Evolutionary conservation across 2,113 vertebrate genomes (phyloP), one percentile per base, ranked within the genome.

Genomic region (Lampris megalopsis): DNA sequence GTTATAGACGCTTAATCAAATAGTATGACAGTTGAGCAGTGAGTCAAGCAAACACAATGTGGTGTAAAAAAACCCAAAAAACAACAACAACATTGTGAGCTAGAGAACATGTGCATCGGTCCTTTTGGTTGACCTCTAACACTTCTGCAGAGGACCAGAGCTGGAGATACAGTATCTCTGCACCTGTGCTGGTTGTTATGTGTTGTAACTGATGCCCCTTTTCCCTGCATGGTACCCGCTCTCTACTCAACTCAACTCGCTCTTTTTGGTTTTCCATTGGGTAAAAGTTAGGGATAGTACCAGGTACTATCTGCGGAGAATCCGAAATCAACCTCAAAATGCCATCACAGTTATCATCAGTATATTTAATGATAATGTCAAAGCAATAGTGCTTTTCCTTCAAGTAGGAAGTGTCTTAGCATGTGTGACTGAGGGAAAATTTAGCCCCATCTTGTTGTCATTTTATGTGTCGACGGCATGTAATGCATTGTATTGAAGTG

Each of bases 121-220:
- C 13, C 7, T 1, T 45, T 24, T 24, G 24, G 24, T 24, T 24
- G 24, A 24, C 24, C 24, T 24, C 0, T 24, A 24, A 24, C 24
- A 24, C 24, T 24, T 24, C 24, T 24, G 24, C 24, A 24, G 24
- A 24, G 24, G 24, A 24, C 24, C 24, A 24, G 24, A 24, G 24
- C 24, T 24, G 24, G 24, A 24, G 24, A 24, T 24, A 24, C 24
- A 24, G 24, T 24, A 24, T 24, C 24, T 24, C 24, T 11, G 41
- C 62, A 36, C 36, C 24, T 60, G 13, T 58, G 2, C 1, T 57
- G 56, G 36, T 24, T 37, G 56, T 58, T 47, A 38, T 0, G 35
- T 54, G 52, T 60, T 61, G 42, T 81, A 75, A 73, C 61, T 63
- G 24, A 24, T 24, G 24, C 24, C 24, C 24, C 24, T 24, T 24